Evolutionary conservation across 2,797 vertebrate species (phyloP), one percentile per base, ranked within the genome.

Genomic region (Limnodromus scolopaceus): DNA sequence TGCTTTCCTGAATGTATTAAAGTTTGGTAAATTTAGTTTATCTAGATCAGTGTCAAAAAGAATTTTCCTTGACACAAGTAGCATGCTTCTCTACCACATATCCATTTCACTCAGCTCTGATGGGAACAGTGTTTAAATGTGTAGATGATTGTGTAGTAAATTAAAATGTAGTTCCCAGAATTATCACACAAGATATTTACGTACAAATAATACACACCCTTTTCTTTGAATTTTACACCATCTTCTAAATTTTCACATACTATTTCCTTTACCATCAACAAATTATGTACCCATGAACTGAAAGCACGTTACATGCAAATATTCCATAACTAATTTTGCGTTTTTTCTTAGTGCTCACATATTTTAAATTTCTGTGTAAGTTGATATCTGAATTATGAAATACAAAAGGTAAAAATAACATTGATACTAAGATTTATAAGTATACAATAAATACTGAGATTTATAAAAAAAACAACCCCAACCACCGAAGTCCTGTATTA

Each of bases 1-100:
- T 12, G 5, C 36, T 55, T 61, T 46, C 20, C 22, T 10, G 8
- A 46, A 0, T 2, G 9, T 27, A 57, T 3, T 7, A 1, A 75
- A 74, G 17, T 55, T 49, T 13, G 9, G 7, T 30, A 43, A 38
- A 81, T 23, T 27, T 18, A 9, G 0, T 48, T 77, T 45, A 81
- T 38, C 5, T 34, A 41, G 16, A 61, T 20, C 46, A 58, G 12
- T 7, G 7, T 20, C 46, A 82, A 13, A 69, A 87, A 32, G 7
- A 13, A 64, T 2, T 30, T 19, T 28, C 16, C 20, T 63, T 36
- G 30, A 65, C 15, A 82, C 10, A 68, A 68, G 16, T 8, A 79
- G 34, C 6, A 58, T 0, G 1, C 15, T 88, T 49, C 8, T 55
- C 16, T 45, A 46, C 8, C 39, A 64, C 16, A 61, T 49, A 88